Conservation (phyloP, 2,888 invertebrate genomes). For the Oxytorus armatus region DNA sequence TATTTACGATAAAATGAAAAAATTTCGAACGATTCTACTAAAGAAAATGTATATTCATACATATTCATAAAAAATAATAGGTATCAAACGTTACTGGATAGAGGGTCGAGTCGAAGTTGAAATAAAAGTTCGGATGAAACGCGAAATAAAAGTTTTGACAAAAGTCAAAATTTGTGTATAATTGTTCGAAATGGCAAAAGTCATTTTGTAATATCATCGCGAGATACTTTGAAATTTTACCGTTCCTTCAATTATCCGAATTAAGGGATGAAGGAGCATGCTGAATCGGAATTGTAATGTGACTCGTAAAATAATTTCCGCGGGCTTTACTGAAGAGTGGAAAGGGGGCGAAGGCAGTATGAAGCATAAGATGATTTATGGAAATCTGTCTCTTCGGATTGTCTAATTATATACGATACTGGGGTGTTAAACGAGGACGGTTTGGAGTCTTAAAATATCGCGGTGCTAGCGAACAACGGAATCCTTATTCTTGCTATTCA, state of each 20-base stretch:
- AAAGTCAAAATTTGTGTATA: background rate
- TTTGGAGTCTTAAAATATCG: no score
- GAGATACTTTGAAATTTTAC: background rate
- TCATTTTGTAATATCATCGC: background rate
- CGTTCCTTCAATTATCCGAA: background rate
- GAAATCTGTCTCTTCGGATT: conserved; percentile 4
- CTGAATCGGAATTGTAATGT: conserved; percentile 34
- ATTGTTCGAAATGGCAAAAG: background rate
- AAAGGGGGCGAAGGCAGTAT: background rate
- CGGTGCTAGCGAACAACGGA: no score
- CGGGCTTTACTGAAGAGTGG: background rate
- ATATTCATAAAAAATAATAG: background rate
- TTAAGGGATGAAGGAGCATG: background rate
- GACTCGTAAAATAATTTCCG: conserved; percentile 26
- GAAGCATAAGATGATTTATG: background rate
- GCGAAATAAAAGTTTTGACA: background rate
- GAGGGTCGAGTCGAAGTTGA: background rate
- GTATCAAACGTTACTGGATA: background rate
- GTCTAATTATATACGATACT: background rate
- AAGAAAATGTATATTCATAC: background rate
- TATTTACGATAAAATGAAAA: no score
- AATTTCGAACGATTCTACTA: no score
- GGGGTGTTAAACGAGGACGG: background rate
- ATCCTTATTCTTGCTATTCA: no score
- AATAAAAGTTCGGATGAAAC: background rate